Base-by-base conservation (phyloP, 64 coral and sea anemone species). In the Acropora yongei region DNA sequence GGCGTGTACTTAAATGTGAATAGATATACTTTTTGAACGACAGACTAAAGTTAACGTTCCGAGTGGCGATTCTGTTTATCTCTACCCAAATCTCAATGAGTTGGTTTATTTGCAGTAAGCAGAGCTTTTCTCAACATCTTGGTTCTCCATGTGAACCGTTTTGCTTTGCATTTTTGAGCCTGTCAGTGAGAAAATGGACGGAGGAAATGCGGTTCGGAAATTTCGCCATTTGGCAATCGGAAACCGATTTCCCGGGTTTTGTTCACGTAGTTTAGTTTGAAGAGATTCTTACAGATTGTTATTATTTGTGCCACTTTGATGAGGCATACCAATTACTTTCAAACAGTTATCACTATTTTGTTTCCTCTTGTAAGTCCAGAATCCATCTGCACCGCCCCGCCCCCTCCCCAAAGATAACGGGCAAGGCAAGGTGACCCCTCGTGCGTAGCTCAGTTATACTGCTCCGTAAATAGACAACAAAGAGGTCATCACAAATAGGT, bases 11-110 rank as follows among this genome's bases (percentile, higher is more conserved):
- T 42, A 61, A 49, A 61, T 9, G 65, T 71, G 49, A 72, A 71
- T 43, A 85, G 82, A 85, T 85, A 85, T 11, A 72, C 6, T 44
- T 19, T 68, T 85, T 71, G 41, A 85, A 0, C 44, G 19, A 8
- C 46, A 50, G 12, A 85, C 82, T 17, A 58, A 85, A 85, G 72
- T 85, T 85, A 71, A 61, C 82, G 65, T 61, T 71, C 42, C 6
- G 47, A 47, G 16, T 16, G 61, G 82, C 82, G 18, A 85, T 20
- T 9, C 65, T 44, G 69, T 85, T 85, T 65, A 85, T 68, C 61
- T 85, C 8, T 43, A 8, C 14, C 8, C 49, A 72, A 85, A 85
- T 67, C 66, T 47, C 5, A 9, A 18, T 3, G 44, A 17, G 63
- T 71, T 85, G 82, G 72, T 30, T 30, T n/a, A 18, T 85, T 63